phyloP scores from a whole-genome alignment of 2,888 invertebrate genomes.

The Anodontia alba region DNA sequence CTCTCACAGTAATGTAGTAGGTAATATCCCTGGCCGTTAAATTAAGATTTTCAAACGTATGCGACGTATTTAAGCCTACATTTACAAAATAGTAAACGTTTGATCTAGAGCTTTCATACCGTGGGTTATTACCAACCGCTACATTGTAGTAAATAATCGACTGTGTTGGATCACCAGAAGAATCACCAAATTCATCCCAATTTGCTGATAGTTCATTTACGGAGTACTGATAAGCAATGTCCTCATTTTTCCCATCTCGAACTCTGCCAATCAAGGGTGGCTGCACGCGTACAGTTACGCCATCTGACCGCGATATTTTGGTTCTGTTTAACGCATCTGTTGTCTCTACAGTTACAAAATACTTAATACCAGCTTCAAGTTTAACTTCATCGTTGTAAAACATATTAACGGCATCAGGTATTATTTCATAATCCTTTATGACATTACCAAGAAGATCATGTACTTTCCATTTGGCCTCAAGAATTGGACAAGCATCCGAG shows the following conservation, averaged over 20 bases:
- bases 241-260: conserved; percentile 68
- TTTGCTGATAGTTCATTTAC: conserved; percentile 62
- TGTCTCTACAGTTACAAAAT: conserved; percentile 62
- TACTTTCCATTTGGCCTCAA: conserved; percentile 63
- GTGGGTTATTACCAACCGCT: conserved; percentile 73
- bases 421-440: conserved; percentile 45
- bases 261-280: conserved; percentile 69
- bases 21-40: conserved; percentile 65
- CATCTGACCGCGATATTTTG: conserved; percentile 63
- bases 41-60: conserved; percentile 68
- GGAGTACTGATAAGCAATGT: conserved; percentile 67
- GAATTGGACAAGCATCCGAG: conserved; percentile 67
- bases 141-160: conserved; percentile 70
- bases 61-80: conserved; percentile 71
- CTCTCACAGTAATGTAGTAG: conserved; percentile 75
- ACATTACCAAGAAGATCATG: conserved; percentile 62
- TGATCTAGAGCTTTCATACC: conserved; percentile 66
- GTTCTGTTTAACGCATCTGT: conserved; percentile 63
- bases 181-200: conserved; percentile 73
- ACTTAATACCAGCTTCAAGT: conserved; percentile 68
- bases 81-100: conserved; percentile 72
- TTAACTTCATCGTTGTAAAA: conserved; percentile 68
- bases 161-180: conserved; percentile 63
- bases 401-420: conserved; percentile 34
- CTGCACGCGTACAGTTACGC: conserved; percentile 69